Percentiles rank a stretch among this genome's conserved stretches.
These are phyloP conservation scores for Phrynocephalus versicolor DNA, from an alignment of 2,113 vertebrate genomes.

Conservation along the genomic window DNA sequence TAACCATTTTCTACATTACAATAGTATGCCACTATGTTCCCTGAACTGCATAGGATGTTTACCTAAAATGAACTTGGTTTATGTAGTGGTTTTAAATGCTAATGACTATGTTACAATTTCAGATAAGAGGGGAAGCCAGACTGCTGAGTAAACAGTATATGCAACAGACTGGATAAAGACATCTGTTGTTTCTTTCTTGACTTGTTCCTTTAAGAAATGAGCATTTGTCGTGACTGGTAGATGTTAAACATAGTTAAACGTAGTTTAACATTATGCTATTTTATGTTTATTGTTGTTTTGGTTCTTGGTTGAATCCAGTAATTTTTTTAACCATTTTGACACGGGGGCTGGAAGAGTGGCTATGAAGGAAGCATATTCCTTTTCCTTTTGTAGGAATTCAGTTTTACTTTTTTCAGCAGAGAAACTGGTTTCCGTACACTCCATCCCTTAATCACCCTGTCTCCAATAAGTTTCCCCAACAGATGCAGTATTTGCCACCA, in stretches of 20 bases:
- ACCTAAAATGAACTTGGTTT: conserved; percentile 12
- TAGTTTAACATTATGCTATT: not conserved
- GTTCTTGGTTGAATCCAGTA: not conserved
- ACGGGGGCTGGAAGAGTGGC: not conserved
- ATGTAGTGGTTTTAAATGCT: not conserved
- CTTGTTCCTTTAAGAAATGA: conserved; percentile 42
- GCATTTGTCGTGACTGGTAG: conserved; percentile 33
- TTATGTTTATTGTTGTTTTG: not conserved
- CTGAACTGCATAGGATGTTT: not conserved
- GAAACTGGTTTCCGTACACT: not conserved
- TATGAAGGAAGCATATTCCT: not conserved
- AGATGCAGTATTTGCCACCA: not conserved
- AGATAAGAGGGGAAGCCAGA: not conserved
- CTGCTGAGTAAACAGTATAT: conserved; percentile 26
- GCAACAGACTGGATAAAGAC: conserved; percentile 23
- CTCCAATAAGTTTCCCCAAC: not conserved
- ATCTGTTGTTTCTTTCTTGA: conserved; percentile 37
- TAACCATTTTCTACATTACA: not conserved
- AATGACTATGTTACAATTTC: not conserved
- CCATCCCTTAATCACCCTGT: not conserved
- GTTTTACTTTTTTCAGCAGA: not conserved
- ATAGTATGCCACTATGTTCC: not conserved
- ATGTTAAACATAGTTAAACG: not conserved
- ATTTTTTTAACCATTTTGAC: not conserved
- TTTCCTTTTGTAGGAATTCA: not conserved